phyloP scores from a whole-genome alignment of 2,888 invertebrate genomes.

The Ectemnius lituratus region DNA sequence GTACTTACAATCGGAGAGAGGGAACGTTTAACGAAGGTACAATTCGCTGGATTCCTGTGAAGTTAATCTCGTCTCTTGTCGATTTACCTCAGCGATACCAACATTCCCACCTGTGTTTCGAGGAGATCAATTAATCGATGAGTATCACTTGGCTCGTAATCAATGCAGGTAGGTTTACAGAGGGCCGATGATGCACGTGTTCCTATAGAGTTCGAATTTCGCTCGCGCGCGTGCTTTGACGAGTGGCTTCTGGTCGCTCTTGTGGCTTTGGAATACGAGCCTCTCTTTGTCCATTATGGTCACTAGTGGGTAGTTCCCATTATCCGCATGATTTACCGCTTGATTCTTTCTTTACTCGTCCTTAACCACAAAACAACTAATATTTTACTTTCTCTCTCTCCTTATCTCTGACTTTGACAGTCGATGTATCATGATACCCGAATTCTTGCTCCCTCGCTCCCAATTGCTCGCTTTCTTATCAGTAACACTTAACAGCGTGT shows the following conservation, averaged over 20 bases:
- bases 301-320: slow-evolving; percentile 21
- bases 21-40: neutral
- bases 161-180: slow-evolving; percentile 14
- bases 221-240: slow-evolving; percentile 18
- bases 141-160: slow-evolving; percentile 1
- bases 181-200: slow-evolving; percentile 8
- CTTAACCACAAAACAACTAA: slow-evolving; percentile 10
- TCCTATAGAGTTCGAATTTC: slow-evolving; percentile 22
- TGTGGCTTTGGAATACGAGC: neutral
- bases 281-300: neutral
- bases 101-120: neutral
- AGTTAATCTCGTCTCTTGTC: slow-evolving; percentile 19
- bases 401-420: neutral
- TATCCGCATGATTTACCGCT: slow-evolving; percentile 19
- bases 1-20: no score
- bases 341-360: slow-evolving; percentile 26
- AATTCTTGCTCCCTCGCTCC: no score
- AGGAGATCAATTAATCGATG: neutral
- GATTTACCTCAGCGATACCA: slow-evolving; percentile 21
- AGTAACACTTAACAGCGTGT: no score
- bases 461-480: no score
- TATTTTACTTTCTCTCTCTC: neutral
- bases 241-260: slow-evolving; percentile 2
- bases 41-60: neutral
- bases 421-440: no score